phyloP scores from a whole-genome alignment of 1,140 invertebrate species.

The Pomacea maculata region DNA sequence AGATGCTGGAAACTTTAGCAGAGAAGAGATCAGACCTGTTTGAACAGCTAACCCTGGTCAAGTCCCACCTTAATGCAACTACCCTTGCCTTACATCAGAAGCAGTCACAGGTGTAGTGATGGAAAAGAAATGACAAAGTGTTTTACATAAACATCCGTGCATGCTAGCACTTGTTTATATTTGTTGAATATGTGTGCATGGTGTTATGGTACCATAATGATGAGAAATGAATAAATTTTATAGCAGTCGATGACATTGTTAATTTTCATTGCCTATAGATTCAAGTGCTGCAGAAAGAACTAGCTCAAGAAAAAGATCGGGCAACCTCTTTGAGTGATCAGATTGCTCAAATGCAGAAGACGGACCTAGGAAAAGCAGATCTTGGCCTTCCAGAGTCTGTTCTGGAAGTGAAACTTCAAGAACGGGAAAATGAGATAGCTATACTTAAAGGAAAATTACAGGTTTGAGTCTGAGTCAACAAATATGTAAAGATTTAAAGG shows the following conservation, averaged over 20 bases:
- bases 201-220: not conserved
- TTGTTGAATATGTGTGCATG: too few relatives aligned
- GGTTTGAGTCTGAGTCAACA: slow-evolving; percentile 25
- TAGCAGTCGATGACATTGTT: not conserved
- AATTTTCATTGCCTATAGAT: slow-evolving; percentile 29
- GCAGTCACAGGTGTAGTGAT: slow-evolving; percentile 39
- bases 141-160: not conserved
- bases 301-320: slow-evolving; percentile 36
- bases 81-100: slow-evolving; percentile 40
- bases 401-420: slow-evolving; percentile 33
- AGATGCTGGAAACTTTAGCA: slow-evolving; percentile 44
- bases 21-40: slow-evolving; percentile 44
- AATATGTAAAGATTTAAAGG: too few relatives aligned
- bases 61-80: slow-evolving; percentile 40
- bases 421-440: slow-evolving; percentile 39
- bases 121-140: not conserved
- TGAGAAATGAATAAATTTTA: not conserved
- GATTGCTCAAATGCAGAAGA: slow-evolving; percentile 28
- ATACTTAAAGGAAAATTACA: slow-evolving; percentile 38
- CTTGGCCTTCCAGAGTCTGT: slow-evolving; percentile 6
- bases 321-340: slow-evolving; percentile 18
- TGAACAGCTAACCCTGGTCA: slow-evolving; percentile 42
- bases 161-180: too few relatives aligned
- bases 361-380: not conserved
- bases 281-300: slow-evolving; percentile 37